Evolutionary conservation across 2,888 invertebrate species (phyloP).

Genomic region (Drosophila subsilvestris): DNA sequence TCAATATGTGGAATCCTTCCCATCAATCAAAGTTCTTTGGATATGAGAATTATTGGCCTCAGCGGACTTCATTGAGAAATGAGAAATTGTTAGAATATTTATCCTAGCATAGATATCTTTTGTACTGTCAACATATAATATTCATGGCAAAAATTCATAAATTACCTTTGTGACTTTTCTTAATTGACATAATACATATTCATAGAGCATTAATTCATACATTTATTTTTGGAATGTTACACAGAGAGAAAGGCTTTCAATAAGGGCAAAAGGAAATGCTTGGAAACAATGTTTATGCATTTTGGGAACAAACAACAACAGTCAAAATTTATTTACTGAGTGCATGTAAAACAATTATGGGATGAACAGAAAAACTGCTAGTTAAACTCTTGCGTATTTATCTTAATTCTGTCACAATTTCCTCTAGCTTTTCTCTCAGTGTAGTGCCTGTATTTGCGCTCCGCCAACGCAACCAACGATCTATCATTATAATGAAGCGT

Average conservation of each 20-base stretch:
- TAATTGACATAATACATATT: not conserved
- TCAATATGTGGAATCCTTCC: no score
- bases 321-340: not conserved
- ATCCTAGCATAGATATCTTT: not conserved
- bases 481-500: constrained; percentile 77
- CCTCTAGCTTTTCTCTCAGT: constrained; percentile 15
- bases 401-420: not conserved
- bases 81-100: not conserved
- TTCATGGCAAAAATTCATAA: no score
- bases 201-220: not conserved
- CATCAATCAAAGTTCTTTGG: no score
- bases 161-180: not conserved
- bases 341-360: not conserved
- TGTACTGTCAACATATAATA: not conserved
- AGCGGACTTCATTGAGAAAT: no score
- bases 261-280: not conserved
- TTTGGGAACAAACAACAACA: no score
- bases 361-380: no score
- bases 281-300: no score
- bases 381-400: not conserved
- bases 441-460: constrained; percentile 29
- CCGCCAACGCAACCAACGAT: constrained; percentile 59
- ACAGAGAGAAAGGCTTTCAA: not conserved
- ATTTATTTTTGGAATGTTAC: not conserved
- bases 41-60: no score